These are phyloP conservation scores for Cerastis leucographa DNA, from an alignment of 2,888 invertebrate species.

Conservation along the genomic window DNA sequence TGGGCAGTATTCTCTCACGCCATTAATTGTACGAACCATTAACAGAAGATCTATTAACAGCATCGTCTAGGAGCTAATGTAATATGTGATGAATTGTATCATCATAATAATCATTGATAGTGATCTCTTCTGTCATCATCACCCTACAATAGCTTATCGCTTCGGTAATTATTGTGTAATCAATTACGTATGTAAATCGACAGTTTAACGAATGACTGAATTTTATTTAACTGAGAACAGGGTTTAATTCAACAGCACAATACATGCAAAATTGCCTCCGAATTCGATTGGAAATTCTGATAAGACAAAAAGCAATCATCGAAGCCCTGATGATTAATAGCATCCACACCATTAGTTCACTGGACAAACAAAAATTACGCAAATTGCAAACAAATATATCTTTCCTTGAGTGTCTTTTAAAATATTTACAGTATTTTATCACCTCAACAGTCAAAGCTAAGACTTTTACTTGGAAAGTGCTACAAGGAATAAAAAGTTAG, in stretches of 20 bases:
- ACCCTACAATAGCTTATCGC: neutral
- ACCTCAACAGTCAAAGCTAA: slow-evolving; percentile 57
- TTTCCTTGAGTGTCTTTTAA: slow-evolving; percentile 14
- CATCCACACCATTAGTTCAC: slow-evolving; percentile 20
- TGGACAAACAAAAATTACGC: slow-evolving; percentile 28
- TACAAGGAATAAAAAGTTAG: slow-evolving; percentile 51
- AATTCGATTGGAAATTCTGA: slow-evolving; percentile 8
- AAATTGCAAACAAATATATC: slow-evolving; percentile 8
- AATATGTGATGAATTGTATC: neutral
- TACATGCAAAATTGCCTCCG: neutral
- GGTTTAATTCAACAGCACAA: neutral
- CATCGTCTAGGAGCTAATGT: neutral
- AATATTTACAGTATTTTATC: slow-evolving; percentile 49
- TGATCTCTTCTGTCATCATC: neutral
- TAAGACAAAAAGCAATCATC: slow-evolving; percentile 27
- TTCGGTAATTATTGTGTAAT: neutral
- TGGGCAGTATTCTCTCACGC: neutral
- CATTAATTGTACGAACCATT: neutral
- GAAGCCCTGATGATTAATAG: slow-evolving; percentile 18
- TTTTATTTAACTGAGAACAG: neutral
- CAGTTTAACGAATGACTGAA: neutral
- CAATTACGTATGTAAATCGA: neutral
- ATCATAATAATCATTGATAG: neutral
- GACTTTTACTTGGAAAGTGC: slow-evolving; percentile 64
- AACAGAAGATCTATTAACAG: neutral